Evolutionary conservation across 2,797 vertebrate species (phyloP), one percentile per base, ranked within the genome.

Genomic region (Psittacula derbiana): DNA sequence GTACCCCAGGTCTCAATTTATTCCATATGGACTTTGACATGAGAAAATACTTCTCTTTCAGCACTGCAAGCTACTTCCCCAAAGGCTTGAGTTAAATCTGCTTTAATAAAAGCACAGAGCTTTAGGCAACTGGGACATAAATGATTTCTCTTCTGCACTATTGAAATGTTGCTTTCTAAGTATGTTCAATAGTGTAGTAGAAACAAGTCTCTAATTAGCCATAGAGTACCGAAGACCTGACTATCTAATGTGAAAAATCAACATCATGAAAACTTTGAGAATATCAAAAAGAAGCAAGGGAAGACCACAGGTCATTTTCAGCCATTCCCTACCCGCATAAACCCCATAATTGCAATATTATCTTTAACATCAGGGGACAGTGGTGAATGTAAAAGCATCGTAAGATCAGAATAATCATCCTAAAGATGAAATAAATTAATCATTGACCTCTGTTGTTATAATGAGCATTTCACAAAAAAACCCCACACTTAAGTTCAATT

Each of bases 21-120:
- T 93, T 88, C 15, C 6, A 7, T 61, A 61, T 33, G 20, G 82
- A 83, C 69, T 88, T 83, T 40, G 38, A 58, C 65, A 70, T 14
- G 27, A n/a, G 20, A 79, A 93, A 65, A 11, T 64, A 55, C 28
- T 79, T 58, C 36, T 53, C 17, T 94, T 92, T 88, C 73, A 95
- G 67, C 49, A 82, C 38, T 49, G 41, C 23, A 80, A 81, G 40
- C 60, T 93, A 25, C 44, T 92, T 93, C 53, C 74, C 73, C 36
- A 80, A 92, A 75, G 73, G 55, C 41, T 86, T 91, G 82, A 70
- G 61, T 95, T 91, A 90, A 93, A 91, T 52, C 50, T 75, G 47
- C 87, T 81, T 92, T 96, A 95, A 96, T 94, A 86, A 96, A 96
- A 94, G 81, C 73, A 91, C 33, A 90, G 90, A 61, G 70, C 90